phyloP scores from a whole-genome alignment of 2,113 vertebrate species.

The Syngnathus scovelli region DNA sequence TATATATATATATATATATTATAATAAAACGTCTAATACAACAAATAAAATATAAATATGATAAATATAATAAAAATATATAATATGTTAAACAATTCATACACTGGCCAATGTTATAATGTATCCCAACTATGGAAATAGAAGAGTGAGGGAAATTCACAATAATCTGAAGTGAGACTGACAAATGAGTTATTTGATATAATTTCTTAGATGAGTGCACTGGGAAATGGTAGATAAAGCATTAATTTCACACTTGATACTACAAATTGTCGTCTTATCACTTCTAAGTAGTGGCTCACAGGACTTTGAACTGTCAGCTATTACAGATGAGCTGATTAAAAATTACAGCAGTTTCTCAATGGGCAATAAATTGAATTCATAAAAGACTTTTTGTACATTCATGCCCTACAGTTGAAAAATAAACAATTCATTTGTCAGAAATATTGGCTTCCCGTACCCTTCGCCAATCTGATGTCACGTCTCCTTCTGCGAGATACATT shows the following conservation, averaged over 20 bases:
- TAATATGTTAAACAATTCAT: neutral
- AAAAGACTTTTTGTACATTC: neutral
- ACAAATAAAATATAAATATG: no score
- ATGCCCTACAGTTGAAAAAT: neutral
- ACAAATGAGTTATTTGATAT: constrained; percentile 46
- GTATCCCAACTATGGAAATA: constrained; percentile 17
- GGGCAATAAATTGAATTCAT: constrained; percentile 11
- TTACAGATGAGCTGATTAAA: constrained; percentile 35
- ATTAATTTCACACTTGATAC: constrained; percentile 53
- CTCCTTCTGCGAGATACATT: no score
- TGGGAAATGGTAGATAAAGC: constrained; percentile 40
- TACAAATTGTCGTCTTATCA: constrained; percentile 34
- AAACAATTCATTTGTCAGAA: neutral
- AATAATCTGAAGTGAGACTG: constrained; percentile 31
- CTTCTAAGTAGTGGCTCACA: constrained; percentile 22
- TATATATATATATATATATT: neutral
- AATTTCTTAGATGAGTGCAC: constrained; percentile 36
- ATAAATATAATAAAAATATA: neutral
- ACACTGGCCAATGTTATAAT: neutral
- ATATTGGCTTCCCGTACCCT: neutral
- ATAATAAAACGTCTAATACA: neutral
- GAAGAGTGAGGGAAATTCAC: constrained; percentile 32
- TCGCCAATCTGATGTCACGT: no score
- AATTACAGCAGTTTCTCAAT: constrained; percentile 17
- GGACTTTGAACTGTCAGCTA: constrained; percentile 25